Evolutionary conservation across 2,888 invertebrate genomes (phyloP), one percentile per base, ranked within the genome.

Genomic region (Carpatolechia fugitivella): DNA sequence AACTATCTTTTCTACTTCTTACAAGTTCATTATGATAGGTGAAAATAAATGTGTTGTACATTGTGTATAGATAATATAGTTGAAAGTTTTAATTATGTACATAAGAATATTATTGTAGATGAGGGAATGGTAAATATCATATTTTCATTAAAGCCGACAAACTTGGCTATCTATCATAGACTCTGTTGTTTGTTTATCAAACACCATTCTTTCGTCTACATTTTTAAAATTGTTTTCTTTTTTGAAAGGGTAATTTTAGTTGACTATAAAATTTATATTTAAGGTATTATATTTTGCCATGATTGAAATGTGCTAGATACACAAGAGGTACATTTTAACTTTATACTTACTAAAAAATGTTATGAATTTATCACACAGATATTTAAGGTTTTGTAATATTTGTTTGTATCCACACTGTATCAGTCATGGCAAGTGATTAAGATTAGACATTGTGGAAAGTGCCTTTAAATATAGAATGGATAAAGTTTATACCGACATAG

Each of bases 401-500:
- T 61, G 59, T 60, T 59, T 59, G 57, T 69, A 68, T 24, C 44
- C 11, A 2, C 41, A 5, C 13, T 44, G 64, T 56, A 66, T 82
- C 78, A 77, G 69, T 78, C 82, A 80, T 86, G 85, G 82, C 80
- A 80, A 77, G 74, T 78, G 66, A 71, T 64, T 77, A 82, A 74
- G 72, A 66, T 79, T 81, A 85, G 83, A 86, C 78, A 87, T 83
- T 88, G 85, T 85, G 87, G 80, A 86, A 89, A 90, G 90, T 90
- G 90, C 90, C 90, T 89, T 90, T 87, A 82, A 83, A 54, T 78
- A 83, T 86, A 88, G 84, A 86, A 78, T 80, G 82, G 86, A 81
- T 86, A 89, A 89, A 87, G 78, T 88, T 88, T 89, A 88, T 90
- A 89, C 86, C 82, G 81, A 86, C 82, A 87, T 88, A 89, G 88